A percentile compares a stretch with the other conserved stretches of the same genome.
Evolutionary conservation across 2,797 vertebrate species (phyloP).

Genomic region (Cryptoprocta ferox): DNA sequence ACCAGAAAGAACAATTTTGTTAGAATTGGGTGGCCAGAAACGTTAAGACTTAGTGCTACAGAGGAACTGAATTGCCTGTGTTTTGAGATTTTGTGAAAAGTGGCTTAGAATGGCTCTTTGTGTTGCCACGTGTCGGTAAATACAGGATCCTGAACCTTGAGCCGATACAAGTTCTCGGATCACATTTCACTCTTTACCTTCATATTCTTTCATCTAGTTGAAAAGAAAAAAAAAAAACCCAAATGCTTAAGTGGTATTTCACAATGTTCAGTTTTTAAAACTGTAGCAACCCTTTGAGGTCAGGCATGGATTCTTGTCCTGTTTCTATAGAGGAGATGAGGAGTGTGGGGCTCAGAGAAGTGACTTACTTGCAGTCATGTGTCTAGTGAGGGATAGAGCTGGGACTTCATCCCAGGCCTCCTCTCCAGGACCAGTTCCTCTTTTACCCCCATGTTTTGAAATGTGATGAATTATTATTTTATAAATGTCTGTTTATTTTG

Average conservation of each 20-base stretch:
- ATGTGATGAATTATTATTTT: neutral
- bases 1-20: neutral
- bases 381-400: neutral
- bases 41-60: neutral
- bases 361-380: neutral
- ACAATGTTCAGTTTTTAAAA: neutral
- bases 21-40: neutral
- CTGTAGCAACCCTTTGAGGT: neutral
- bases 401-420: neutral
- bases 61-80: neutral
- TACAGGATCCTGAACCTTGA: conserved; percentile 1
- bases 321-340: neutral
- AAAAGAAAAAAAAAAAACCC: neutral
- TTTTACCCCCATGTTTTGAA: neutral
- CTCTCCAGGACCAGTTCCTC: neutral
- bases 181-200: neutral
- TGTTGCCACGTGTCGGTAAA: neutral
- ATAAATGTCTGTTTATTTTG: no score
- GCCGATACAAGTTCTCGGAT: neutral
- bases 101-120: neutral
- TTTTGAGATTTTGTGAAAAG: conserved; percentile 3
- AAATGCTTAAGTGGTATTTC: neutral
- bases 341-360: neutral
- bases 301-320: neutral
- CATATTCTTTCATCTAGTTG: neutral